Conservation (phyloP, 1,140 invertebrate species). For the Drosophila bifasciata region DNA sequence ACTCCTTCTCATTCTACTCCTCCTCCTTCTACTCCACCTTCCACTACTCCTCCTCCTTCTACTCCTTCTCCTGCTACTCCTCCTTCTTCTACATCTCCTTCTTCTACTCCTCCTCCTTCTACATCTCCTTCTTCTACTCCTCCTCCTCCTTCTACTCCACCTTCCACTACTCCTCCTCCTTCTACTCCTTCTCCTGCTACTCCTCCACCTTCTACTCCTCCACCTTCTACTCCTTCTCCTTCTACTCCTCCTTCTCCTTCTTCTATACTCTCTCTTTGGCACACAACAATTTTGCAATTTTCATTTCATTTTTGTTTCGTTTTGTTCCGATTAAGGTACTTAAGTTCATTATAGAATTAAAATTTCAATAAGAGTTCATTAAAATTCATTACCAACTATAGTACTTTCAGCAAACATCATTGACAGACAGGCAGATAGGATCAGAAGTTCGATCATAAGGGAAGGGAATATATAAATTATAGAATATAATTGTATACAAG, state of each 20-base stretch:
- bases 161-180: neutral
- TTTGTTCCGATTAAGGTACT: constrained; percentile 35
- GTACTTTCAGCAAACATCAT: too few species aligned
- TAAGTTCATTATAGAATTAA: constrained; percentile 37
- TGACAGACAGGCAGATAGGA: too few species aligned
- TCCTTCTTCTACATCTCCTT: too few species aligned
- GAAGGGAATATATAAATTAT: neutral
- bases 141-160: neutral
- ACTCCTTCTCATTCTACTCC: neutral
- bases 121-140: too few species aligned
- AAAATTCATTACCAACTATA: neutral
- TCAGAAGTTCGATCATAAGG: neutral
- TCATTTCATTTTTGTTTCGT: neutral
- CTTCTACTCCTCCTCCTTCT: neutral
- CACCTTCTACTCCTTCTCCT: too few species aligned
- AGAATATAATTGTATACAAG: too few species aligned
- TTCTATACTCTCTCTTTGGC: constrained; percentile 21
- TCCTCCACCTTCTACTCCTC: too few species aligned
- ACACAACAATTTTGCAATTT: constrained; percentile 14
- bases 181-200: neutral
- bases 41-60: neutral
- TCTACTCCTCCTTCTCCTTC: neutral
- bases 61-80: neutral
- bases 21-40: neutral
- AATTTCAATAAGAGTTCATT: constrained; percentile 1